phyloP scores from a whole-genome alignment of 1,140 invertebrate species.

The Antheraea mylitta region DNA sequence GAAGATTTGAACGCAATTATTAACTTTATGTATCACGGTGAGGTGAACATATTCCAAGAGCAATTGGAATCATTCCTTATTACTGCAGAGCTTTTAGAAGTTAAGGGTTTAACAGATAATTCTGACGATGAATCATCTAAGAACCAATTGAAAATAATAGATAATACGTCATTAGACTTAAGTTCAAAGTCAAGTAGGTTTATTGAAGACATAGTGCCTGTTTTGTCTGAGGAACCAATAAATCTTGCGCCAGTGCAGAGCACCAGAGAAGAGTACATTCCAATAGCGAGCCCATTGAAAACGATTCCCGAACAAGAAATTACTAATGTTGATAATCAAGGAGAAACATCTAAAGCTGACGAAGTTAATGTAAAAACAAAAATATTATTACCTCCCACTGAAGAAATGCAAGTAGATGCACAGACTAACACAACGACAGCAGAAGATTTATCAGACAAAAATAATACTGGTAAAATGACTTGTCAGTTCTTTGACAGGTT shows the following conservation, averaged over 20 bases:
- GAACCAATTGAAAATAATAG: slow-evolving; percentile 53
- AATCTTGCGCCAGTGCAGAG: slow-evolving; percentile 61
- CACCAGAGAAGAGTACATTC: slow-evolving; percentile 58
- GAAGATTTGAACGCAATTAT: slow-evolving; percentile 89
- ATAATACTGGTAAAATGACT: slow-evolving; percentile 47
- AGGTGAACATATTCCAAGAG: slow-evolving; percentile 94
- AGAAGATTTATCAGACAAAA: slow-evolving; percentile 71
- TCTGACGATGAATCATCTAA: slow-evolving; percentile 65
- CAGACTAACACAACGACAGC: slow-evolving; percentile 45
- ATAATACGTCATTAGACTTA: slow-evolving; percentile 63
- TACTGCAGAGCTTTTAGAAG: slow-evolving; percentile 92
- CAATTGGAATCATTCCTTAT: slow-evolving; percentile 92
- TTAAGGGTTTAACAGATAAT: slow-evolving; percentile 89
- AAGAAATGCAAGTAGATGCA: slow-evolving; percentile 68
- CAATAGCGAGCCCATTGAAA: slow-evolving; percentile 33
- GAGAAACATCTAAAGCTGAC: slow-evolving; percentile 37
- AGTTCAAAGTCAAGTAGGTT: slow-evolving; percentile 58
- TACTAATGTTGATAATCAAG: slow-evolving; percentile 39
- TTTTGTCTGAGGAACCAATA: slow-evolving; percentile 60
- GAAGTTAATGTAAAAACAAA: slow-evolving; percentile 37
- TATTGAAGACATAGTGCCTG: slow-evolving; percentile 45
- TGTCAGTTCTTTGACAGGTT: not conserved
- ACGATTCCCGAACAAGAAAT: slow-evolving; percentile 39
- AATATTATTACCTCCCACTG: slow-evolving; percentile 27
- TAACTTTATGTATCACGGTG: slow-evolving; percentile 93